These are phyloP conservation scores for Phragmatobia fuliginosa DNA, from an alignment of 2,888 invertebrate genomes.

Conservation along the genomic window DNA sequence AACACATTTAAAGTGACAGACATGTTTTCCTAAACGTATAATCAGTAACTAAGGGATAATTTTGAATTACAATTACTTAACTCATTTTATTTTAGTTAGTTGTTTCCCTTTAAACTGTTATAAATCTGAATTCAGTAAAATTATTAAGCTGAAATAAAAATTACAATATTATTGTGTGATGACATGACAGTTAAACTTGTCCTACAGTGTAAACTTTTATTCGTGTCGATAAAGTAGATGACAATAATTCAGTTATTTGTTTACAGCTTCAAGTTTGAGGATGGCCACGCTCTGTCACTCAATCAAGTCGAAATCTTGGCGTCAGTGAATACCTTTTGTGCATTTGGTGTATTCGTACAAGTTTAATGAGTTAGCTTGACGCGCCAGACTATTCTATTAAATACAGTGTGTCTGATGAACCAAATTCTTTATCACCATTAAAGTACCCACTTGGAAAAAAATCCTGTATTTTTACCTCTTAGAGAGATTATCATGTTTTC, in stretches of 20 bases:
- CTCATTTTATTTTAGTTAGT: no score
- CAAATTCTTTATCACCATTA: no score
- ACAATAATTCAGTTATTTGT: constrained; percentile 34
- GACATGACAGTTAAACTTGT: constrained; percentile 2
- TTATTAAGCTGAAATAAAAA: neutral
- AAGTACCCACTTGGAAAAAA: no score
- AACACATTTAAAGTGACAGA: no score
- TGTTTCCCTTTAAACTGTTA: no score
- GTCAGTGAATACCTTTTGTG: constrained; percentile 1
- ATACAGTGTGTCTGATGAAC: no score
- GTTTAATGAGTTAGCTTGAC: neutral
- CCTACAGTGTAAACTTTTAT: constrained; percentile 44
- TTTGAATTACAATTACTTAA: no score
- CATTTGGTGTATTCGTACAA: neutral
- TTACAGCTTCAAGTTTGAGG: constrained; percentile 1
- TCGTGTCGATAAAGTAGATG: constrained; percentile 44
- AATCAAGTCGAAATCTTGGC: neutral
- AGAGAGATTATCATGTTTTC: neutral
- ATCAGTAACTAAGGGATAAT: no score
- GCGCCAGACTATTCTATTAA: neutral
- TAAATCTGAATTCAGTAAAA: no score
- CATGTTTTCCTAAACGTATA: no score
- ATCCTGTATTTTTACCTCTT: neutral
- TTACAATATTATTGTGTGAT: neutral
- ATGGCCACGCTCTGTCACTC: constrained; percentile 1